These are phyloP conservation scores for Manacus vitellinus DNA, from an alignment of 2,113 vertebrate genomes.

Conservation along the genomic window DNA sequence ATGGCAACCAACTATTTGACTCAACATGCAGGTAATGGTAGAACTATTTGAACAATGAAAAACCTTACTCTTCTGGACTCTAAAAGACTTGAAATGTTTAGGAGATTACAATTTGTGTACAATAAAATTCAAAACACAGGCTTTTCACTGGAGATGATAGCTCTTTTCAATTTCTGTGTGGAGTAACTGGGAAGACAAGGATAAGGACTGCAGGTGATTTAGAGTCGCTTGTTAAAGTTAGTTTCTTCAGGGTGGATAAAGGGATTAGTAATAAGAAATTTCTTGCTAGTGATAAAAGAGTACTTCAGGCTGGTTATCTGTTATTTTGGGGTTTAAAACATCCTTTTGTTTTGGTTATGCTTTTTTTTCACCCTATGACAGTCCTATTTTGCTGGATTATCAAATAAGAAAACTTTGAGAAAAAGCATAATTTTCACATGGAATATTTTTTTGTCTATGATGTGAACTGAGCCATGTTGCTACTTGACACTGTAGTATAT, in stretches of 20 bases:
- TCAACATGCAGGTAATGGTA: neutral
- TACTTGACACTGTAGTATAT: neutral
- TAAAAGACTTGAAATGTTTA: neutral
- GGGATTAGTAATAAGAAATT: neutral
- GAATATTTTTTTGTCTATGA: neutral
- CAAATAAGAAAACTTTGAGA: neutral
- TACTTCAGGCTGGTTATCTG: neutral
- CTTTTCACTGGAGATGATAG: neutral
- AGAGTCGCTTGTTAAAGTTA: neutral
- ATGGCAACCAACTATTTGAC: neutral
- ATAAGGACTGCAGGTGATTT: neutral
- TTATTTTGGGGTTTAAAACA: accelerated
- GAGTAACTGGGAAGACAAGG: neutral
- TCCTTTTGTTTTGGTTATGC: neutral
- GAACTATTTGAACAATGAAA: neutral
- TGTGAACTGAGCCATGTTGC: neutral
- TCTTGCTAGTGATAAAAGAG: neutral
- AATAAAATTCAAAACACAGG: neutral
- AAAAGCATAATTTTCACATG: neutral
- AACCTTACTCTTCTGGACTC: neutral
- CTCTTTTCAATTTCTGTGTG: neutral
- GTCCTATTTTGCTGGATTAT: neutral
- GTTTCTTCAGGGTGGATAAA: neutral
- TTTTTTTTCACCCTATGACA: neutral
- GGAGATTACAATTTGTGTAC: neutral